These are phyloP conservation scores for Erannis defoliaria DNA, from an alignment of 2,888 invertebrate genomes.

Conservation along the genomic window DNA sequence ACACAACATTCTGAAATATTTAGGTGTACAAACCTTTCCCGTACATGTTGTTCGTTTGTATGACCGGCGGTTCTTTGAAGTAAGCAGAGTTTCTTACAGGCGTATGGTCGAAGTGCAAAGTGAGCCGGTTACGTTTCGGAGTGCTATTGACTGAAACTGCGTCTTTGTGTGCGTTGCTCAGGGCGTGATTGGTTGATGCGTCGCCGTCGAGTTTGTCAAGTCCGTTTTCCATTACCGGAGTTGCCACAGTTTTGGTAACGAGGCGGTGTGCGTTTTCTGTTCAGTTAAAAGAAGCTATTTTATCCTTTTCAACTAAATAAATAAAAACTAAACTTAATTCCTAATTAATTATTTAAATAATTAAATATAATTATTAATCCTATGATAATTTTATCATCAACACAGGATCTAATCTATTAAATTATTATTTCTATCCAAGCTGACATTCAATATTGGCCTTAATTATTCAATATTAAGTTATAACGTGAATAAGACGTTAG, in stretches of 20 bases:
- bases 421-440: too few species aligned
- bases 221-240: conserved; percentile 72
- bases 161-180: conserved; percentile 63
- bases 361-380: too few species aligned
- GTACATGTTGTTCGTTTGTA: conserved; percentile 64
- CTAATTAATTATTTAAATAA: too few species aligned
- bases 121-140: conserved; percentile 88
- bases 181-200: conserved; percentile 50
- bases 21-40: conserved; percentile 71
- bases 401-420: too few species aligned
- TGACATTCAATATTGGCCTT: too few species aligned
- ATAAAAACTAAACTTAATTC: too few species aligned
- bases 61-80: conserved; percentile 89
- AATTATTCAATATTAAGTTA: too few species aligned
- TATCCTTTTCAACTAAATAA: not conserved
- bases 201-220: conserved; percentile 74
- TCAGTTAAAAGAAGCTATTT: conserved; percentile 11
- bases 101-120: conserved; percentile 91
- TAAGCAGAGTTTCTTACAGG: conserved; percentile 90
- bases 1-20: not conserved
- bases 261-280: conserved; percentile 93
- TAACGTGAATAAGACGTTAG: too few species aligned
- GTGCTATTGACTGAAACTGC: conserved; percentile 77
- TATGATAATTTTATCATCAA: too few species aligned
- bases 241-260: conserved; percentile 73